Evolutionary conservation across 2,797 vertebrate species (phyloP).

Genomic region (Linurgus olivaceus): DNA sequence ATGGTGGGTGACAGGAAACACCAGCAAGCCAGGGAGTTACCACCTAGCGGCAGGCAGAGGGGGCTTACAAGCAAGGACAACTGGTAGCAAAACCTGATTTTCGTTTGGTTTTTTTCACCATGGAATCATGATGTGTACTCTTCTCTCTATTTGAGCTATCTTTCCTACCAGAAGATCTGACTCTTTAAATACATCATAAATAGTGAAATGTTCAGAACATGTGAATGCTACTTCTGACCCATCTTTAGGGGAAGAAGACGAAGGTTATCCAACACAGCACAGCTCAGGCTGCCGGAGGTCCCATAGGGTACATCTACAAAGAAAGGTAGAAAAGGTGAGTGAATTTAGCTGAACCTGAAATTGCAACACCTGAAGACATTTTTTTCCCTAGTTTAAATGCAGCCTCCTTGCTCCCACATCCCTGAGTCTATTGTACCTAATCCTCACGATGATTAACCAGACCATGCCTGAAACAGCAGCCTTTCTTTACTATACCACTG

Average conservation of each 20-base stretch:
- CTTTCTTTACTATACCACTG: neutral
- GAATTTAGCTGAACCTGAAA: neutral
- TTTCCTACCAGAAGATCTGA: neutral
- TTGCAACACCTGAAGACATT: neutral
- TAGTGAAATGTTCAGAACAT: neutral
- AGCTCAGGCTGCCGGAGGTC: neutral
- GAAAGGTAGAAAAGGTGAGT: neutral
- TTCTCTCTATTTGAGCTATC: neutral
- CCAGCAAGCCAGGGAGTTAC: neutral
- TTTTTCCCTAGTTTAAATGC: neutral
- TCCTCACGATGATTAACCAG: neutral
- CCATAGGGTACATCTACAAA: fast-evolving
- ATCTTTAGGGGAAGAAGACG: neutral
- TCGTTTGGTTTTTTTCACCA: fast-evolving
- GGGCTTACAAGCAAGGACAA: neutral
- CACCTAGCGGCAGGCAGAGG: neutral
- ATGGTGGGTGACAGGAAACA: neutral
- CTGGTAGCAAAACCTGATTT: neutral
- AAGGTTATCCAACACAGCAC: neutral
- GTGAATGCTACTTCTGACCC: neutral
- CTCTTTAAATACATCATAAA: neutral
- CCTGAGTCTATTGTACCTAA: neutral
- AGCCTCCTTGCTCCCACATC: neutral
- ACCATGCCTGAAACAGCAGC: neutral
- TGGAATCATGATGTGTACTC: fast-evolving